Conservation (phyloP, 2,888 invertebrate genomes). For the Parthenolecanium corni region DNA sequence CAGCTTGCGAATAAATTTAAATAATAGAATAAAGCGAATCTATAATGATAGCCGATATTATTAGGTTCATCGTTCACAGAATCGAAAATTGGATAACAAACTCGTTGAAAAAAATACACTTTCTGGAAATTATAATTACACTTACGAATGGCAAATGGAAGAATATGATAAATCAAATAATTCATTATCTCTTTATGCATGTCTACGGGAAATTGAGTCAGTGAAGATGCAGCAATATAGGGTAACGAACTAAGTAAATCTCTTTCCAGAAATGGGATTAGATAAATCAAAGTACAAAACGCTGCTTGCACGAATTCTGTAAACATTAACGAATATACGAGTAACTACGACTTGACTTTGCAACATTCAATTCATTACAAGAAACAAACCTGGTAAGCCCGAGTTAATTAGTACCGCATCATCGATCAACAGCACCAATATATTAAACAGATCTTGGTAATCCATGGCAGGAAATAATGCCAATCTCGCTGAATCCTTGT, state of each 20-base stretch:
- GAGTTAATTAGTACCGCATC: conserved; percentile 84
- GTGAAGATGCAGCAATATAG: conserved; percentile 83
- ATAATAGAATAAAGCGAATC: neutral
- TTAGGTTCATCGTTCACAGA: too few species aligned
- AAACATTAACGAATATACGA: conserved; percentile 63
- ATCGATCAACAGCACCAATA: conserved; percentile 78
- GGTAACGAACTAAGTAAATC: conserved; percentile 92
- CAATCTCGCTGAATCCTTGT: conserved; percentile 75
- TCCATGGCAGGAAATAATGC: conserved; percentile 90
- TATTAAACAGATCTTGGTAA: conserved; percentile 90
- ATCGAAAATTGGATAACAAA: neutral
- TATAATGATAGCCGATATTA: neutral
- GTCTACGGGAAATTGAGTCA: conserved; percentile 79
- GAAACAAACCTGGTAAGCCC: conserved; percentile 43
- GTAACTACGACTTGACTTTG: conserved; percentile 24
- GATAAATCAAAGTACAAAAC: conserved; percentile 50
- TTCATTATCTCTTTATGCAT: conserved; percentile 92
- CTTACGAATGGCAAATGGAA: conserved; percentile 91
- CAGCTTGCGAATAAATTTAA: conserved; percentile 39
- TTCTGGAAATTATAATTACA: conserved; percentile 78
- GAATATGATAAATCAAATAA: conserved; percentile 84
- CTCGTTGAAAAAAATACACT: conserved; percentile 56
- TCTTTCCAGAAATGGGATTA: conserved; percentile 91
- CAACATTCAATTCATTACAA: neutral
- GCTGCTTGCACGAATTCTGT: conserved; percentile 86